Evolutionary conservation across 2,888 invertebrate species (phyloP), one percentile per base, ranked within the genome.

Genomic region (Eudemis profundana): DNA sequence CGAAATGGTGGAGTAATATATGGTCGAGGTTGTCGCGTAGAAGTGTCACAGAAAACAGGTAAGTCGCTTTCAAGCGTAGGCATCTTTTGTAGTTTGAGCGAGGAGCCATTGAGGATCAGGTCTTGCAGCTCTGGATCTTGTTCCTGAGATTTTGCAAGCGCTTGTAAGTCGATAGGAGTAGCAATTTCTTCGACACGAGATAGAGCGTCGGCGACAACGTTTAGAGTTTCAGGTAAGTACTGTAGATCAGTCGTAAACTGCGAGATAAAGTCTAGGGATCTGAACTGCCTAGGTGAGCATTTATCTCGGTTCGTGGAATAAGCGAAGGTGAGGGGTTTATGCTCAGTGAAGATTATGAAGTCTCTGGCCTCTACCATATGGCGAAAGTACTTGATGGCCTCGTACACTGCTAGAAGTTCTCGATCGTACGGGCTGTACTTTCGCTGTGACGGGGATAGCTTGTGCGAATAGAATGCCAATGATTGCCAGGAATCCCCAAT

Each of bases 1-100:
- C 66, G 23, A 3, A 64, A 60, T 4, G 15, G 10, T 17, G 10
- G 17, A 7, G 65, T 59, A 3, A 68, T 44, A 36, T 56, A 69
- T 29, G 64, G 67, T 27, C 67, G 10, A 1, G 60, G 47, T 19
- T 21, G 23, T 12, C 14, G 19, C 2, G 8, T 27, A 3, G 40
- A 42, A 1, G 42, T 27, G 12, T 54, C 54, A 15, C 54, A 54
- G 17, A n/a, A n/a, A n/a, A n/a, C n/a, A n/a, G n/a, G n/a, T n/a
- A n/a, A n/a, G n/a, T n/a, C n/a, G n/a, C n/a, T n/a, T n/a, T n/a
- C n/a, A n/a, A n/a, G n/a, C n/a, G n/a, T n/a, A n/a, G n/a, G n/a
- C n/a, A n/a, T n/a, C n/a, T n/a, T n/a, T n/a, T n/a, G n/a, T 5
- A 23, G 23, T 23, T 23, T 12, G 0, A 56, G 56, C 1, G 56